A percentile compares a stretch with the other conserved stretches of the same genome.
Conservation (phyloP, 2,113 vertebrate genomes). For the Tautogolabrus adspersus region DNA sequence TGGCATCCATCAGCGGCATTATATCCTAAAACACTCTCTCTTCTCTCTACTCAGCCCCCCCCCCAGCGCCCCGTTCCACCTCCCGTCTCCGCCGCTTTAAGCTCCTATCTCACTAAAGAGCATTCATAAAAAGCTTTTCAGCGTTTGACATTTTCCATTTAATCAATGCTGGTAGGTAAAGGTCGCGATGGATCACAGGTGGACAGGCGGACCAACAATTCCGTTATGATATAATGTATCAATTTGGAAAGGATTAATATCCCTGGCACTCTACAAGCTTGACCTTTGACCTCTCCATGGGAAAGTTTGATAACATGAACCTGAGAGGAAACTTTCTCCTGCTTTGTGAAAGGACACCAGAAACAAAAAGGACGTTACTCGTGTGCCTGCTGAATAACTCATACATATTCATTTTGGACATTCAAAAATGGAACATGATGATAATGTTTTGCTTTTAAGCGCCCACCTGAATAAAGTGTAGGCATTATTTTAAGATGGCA, state of each 20-base stretch:
- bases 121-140: conserved; percentile 75
- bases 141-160: conserved; percentile 81
- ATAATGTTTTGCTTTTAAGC: conserved; percentile 47
- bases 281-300: conserved; percentile 66
- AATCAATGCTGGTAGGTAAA: conserved; percentile 75
- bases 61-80: conserved; percentile 8
- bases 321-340: conserved; percentile 52
- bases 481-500: conserved; percentile 19
- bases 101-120: conserved; percentile 64
- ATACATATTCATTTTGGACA: conserved; percentile 64
- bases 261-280: conserved; percentile 50
- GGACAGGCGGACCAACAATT: conserved; percentile 62
- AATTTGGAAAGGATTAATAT: conserved; percentile 72
- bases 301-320: conserved; percentile 66
- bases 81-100: conserved; percentile 38
- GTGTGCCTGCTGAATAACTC: conserved; percentile 45
- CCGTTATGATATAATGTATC: conserved; percentile 71
- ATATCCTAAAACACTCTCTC: conserved; percentile 48
- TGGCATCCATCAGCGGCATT: conserved; percentile 58
- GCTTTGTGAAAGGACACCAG: conserved; percentile 43
- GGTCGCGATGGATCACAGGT: conserved; percentile 72
- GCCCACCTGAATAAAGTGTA: conserved; percentile 31
- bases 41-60: not conserved
- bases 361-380: conserved; percentile 26
- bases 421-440: conserved; percentile 47